Evolutionary conservation across 2,888 invertebrate species (phyloP).

Genomic region (Hipparchia sbordonii): DNA sequence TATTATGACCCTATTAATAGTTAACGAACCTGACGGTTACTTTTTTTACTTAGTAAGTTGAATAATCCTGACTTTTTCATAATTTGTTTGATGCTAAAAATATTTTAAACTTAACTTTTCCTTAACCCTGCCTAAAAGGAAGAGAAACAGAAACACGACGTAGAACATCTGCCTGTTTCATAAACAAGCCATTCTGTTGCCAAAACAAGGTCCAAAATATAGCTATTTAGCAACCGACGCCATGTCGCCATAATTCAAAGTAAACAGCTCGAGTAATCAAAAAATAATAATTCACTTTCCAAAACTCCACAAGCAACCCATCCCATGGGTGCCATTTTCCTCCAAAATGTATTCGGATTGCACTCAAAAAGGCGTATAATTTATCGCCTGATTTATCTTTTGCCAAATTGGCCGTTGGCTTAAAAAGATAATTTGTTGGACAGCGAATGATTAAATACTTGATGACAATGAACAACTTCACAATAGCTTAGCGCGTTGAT

Average conservation of each 20-base stretch:
- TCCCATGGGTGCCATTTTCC: constrained; percentile 7
- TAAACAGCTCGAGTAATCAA: constrained; percentile 9
- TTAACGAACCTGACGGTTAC: too few species aligned
- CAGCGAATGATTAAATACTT: constrained; percentile 76
- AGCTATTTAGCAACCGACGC: constrained; percentile 9
- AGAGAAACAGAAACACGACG: neutral
- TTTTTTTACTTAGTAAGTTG: too few species aligned
- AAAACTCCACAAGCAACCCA: neutral
- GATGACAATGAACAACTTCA: constrained; percentile 65
- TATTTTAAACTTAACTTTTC: too few species aligned
- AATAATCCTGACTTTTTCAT: too few species aligned
- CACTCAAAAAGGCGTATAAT: constrained; percentile 26
- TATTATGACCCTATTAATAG: too few species aligned
- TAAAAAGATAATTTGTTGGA: constrained; percentile 66
- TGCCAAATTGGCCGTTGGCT: constrained; percentile 35
- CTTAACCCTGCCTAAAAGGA: neutral
- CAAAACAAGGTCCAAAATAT: constrained; percentile 2
- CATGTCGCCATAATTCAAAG: constrained; percentile 7
- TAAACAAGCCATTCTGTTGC: neutral
- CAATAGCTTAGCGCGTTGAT: too few species aligned
- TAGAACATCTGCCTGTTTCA: neutral
- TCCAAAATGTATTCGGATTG: constrained; percentile 17
- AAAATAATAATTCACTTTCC: constrained; percentile 16
- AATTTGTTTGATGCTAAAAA: too few species aligned
- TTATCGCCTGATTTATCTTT: constrained; percentile 33